These are phyloP conservation scores for Parelbella ahira DNA, from an alignment of 2,888 invertebrate species.

Conservation along the genomic window DNA sequence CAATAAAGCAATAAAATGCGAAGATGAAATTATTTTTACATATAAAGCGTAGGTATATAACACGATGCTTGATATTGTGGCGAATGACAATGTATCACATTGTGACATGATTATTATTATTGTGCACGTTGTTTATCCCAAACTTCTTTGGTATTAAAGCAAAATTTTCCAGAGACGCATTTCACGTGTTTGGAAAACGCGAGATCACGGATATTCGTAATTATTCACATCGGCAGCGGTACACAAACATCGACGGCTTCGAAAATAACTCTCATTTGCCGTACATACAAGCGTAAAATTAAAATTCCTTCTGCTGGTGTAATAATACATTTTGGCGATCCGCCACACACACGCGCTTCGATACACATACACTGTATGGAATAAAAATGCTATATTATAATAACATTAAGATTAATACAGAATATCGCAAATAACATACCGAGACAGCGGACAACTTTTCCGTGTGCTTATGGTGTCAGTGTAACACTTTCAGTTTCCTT, in stretches of 20 bases:
- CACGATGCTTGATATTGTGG: no score
- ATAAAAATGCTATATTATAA: no score
- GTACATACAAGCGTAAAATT: slow-evolving; percentile 49
- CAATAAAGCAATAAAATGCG: no score
- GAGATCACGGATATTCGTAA: slow-evolving; percentile 5
- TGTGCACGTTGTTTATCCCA: no score
- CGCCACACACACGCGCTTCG: slow-evolving; percentile 42
- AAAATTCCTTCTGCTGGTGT: slow-evolving; percentile 53
- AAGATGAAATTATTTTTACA: no score
- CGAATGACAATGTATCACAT: no score
- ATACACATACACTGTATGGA: no score
- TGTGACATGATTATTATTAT: no score
- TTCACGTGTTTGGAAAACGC: slow-evolving; percentile 1
- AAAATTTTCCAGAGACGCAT: not conserved
- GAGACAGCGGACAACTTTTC: slow-evolving; percentile 32
- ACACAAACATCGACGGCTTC: slow-evolving; percentile 30
- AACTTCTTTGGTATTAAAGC: not conserved
- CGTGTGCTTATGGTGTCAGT: slow-evolving; percentile 49
- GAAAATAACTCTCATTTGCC: slow-evolving; percentile 51
- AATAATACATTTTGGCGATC: slow-evolving; percentile 69
- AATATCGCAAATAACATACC: slow-evolving; percentile 47
- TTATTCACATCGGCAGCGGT: slow-evolving; percentile 6
- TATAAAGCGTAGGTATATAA: no score
- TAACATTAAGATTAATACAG: no score
- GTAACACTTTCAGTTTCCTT: slow-evolving; percentile 57